These are phyloP conservation scores for Trematocara variabile DNA, from an alignment of 2,113 vertebrate species.

Conservation along the genomic window DNA sequence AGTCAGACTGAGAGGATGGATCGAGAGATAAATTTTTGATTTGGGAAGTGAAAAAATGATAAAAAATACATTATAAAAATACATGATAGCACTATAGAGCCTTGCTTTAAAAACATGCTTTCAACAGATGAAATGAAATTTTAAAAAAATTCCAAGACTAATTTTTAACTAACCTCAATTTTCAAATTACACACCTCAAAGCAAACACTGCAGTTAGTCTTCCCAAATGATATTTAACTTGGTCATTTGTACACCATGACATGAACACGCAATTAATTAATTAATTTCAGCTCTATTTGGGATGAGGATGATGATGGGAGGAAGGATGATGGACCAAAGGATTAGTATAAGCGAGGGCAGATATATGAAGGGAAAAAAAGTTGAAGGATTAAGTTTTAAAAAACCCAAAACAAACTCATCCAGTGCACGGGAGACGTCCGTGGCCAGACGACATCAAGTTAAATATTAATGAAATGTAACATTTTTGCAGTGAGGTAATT, in stretches of 20 bases:
- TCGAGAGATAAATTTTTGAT: slow-evolving; percentile 52
- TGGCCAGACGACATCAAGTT: slow-evolving; percentile 8
- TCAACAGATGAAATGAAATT: background rate
- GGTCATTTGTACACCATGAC: accelerated
- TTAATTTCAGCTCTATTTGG: background rate
- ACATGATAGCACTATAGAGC: slow-evolving; percentile 40
- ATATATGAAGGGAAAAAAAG: accelerated
- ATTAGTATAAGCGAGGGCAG: accelerated
- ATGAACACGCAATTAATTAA: accelerated
- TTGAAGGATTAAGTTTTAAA: background rate
- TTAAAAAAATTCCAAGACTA: background rate
- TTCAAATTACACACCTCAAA: background rate
- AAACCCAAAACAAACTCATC: background rate
- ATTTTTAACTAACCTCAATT: background rate
- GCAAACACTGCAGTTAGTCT: background rate
- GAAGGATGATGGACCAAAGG: background rate
- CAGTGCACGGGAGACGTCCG: slow-evolving; percentile 3
- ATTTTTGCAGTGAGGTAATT: slow-evolving; percentile 45
- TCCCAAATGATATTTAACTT: background rate
- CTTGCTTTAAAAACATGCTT: background rate
- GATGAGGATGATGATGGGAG: background rate
- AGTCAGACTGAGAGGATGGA: slow-evolving; percentile 20
- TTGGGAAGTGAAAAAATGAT: slow-evolving; percentile 38
- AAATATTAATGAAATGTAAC: slow-evolving; percentile 44
- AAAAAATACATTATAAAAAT: slow-evolving; percentile 45